A percentile compares a stretch with the other conserved stretches of the same genome.
phyloP scores from a whole-genome alignment of 2,888 invertebrate genomes.

The Fabriciana adippe region DNA sequence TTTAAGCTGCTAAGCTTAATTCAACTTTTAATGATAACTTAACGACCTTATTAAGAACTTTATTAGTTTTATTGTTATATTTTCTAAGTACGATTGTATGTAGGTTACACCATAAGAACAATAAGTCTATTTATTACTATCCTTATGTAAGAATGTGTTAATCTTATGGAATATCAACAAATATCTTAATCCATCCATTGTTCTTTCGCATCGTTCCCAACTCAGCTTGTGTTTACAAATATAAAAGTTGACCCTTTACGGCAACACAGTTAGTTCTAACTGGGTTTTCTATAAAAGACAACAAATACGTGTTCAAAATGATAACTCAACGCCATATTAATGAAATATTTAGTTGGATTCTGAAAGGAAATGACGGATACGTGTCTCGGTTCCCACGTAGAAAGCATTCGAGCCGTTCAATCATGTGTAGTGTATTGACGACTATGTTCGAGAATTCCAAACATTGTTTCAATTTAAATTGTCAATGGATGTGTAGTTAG shows the following conservation, averaged over 20 bases:
- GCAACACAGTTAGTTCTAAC: constrained; percentile 64
- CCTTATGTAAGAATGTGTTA: constrained; percentile 36
- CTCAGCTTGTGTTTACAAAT: constrained; percentile 60
- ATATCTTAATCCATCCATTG: constrained; percentile 22
- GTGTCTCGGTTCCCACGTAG: constrained; percentile 57
- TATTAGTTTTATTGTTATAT: background rate
- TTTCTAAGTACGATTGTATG: constrained; percentile 15
- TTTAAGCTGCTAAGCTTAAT: constrained; percentile 4
- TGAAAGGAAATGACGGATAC: constrained; percentile 72
- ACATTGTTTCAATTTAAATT: constrained; percentile 49
- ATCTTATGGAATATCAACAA: constrained; percentile 37
- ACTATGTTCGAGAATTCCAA: constrained; percentile 43
- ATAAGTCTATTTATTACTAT: constrained; percentile 37
- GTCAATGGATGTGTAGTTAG: constrained; percentile 50
- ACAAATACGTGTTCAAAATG: constrained; percentile 68
- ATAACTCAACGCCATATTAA: constrained; percentile 63
- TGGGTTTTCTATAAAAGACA: constrained; percentile 56
- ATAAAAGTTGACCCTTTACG: constrained; percentile 38
- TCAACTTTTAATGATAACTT: background rate
- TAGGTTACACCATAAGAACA: constrained; percentile 30
- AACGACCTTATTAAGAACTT: background rate
- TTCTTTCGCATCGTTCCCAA: constrained; percentile 16
- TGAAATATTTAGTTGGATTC: constrained; percentile 58
- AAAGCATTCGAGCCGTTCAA: constrained; percentile 41
- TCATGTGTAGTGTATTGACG: constrained; percentile 46